Conservation (phyloP, 2,888 invertebrate genomes). For the Hydroisotoma schaefferi region DNA sequence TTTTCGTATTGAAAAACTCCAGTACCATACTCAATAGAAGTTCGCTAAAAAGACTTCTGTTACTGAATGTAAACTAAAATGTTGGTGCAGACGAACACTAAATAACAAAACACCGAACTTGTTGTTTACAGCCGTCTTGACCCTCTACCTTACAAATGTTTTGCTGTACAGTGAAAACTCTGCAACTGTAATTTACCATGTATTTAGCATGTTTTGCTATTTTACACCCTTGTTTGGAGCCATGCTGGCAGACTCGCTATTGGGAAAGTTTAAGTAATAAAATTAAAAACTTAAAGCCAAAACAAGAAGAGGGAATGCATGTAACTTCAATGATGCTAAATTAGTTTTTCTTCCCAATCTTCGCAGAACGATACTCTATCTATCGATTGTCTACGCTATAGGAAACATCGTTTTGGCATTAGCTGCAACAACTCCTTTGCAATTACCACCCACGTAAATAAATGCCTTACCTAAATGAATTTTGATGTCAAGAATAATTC, state of each 20-base stretch:
- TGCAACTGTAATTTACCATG: slow-evolving; percentile 57
- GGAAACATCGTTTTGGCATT: slow-evolving; percentile 77
- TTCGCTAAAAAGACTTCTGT: too few relatives aligned
- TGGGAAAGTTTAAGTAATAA: slow-evolving; percentile 57
- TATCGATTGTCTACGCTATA: slow-evolving; percentile 79
- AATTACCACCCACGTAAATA: slow-evolving; percentile 34
- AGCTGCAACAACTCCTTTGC: slow-evolving; percentile 54
- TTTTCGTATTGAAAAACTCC: too few relatives aligned
- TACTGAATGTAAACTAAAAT: background rate
- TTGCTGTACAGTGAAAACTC: slow-evolving; percentile 53
- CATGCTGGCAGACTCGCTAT: slow-evolving; percentile 57
- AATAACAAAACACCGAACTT: too few relatives aligned
- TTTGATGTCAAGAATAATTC: background rate
- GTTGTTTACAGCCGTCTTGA: slow-evolving; percentile 55
- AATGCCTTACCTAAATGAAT: background rate
- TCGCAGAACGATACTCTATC: slow-evolving; percentile 73
- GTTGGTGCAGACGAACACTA: background rate
- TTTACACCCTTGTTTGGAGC: slow-evolving; percentile 57
- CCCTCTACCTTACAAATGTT: slow-evolving; percentile 57
- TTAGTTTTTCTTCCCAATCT: slow-evolving; percentile 33
- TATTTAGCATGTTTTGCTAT: slow-evolving; percentile 57
- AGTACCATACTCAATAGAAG: too few relatives aligned
- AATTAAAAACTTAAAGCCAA: background rate
- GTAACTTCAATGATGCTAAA: background rate
- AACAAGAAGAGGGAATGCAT: background rate